Evolutionary conservation across 2,888 invertebrate genomes (phyloP), one percentile per base, ranked within the genome.

Genomic region (Crematogaster levior): DNA sequence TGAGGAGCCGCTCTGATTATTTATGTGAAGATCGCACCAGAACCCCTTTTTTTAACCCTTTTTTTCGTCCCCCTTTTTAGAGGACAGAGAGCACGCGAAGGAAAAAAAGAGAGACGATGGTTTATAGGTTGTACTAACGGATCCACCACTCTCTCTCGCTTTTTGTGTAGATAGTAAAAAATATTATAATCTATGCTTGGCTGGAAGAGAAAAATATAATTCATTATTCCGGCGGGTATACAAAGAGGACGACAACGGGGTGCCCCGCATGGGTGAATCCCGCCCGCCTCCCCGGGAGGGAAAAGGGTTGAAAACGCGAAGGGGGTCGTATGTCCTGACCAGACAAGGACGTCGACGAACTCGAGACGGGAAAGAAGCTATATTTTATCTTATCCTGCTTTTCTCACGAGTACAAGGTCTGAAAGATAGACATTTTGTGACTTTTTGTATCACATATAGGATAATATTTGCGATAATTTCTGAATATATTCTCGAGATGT

Each of bases 141-240:
- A 68, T 83, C 34, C 56, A 18, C 21, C 24, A 3, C 53, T 74
- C 66, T 83, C 81, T 81, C 85, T 87, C 86, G 37, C 37, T 75
- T 75, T 93, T 93, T 93, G 92, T 92, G 86, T 92, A 91, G 93
- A 93, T 93, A 92, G 93, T 93, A 94, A 94, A 94, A 94, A 94
- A 94, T 94, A 94, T 94, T 93, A 94, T 94, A 94, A 94, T 94
- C 92, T 93, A 94, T 94, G 93, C 94, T 93, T 91, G 90, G 92
- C 84, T 94, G 94, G 93, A 93, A 93, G 92, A 94, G 93, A 92
- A 94, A 93, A 94, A 94, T 93, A 92, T 94, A 92, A 93, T 93
- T 94, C 94, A 94, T 94, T 94, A 94, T 94, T 90, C 89, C 87
- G 70, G 72, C 83, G 66, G 88, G 85, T 81, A 84, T 90, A 92